Base-by-base conservation (phyloP, 30 jellyfish, hydroid and myxozoan species). In the Nemopilema nomurai region DNA sequence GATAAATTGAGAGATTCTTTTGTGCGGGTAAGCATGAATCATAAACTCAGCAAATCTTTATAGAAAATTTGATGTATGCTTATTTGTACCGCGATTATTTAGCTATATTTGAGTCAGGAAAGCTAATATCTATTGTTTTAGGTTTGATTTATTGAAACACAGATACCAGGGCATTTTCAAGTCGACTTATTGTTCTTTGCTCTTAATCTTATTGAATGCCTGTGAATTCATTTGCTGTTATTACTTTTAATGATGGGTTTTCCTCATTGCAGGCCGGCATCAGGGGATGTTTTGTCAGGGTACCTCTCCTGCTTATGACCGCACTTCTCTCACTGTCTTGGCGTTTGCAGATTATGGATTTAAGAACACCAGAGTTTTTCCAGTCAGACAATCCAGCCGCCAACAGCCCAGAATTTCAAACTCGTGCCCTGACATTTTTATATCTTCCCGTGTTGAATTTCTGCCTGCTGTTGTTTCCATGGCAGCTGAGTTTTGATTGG, bases 401-500 rank as follows among this genome's bases (percentile, higher is more conserved):
- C 0, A 74, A 71, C 49, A 86, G 77, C 69, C 76, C 77, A n/a
- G 81, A 79, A 23, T n/a, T 92, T 51, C 30, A 73, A 26, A 86
- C 88, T 49, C 76, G 97, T 73, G 50, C 83, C 8, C 79, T 87
- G 50, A 92, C 98, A 32, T 88, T 92, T 49, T 51, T 89, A 28
- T 88, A 92, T 69, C 83, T 92, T 26, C 98, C 98, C 18, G 91
- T 75, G n/a, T 65, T 76, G 18, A 92, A 92, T 53, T 33, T 92
- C 18, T 82, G 77, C 49, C 78, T 92, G 81, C 79, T 92, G 72
- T 67, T 92, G 92, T 92, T 52, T 79, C 98, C 98, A 22, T 80
- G 96, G 90, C 92, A 83, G 77, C 89, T 92, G 89, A 92, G 98
- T 67, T 92, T 87, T 92, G 98, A 92, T 77, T 92, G 96, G 96